Conservation (phyloP, 2,113 vertebrate genomes). For the Epinephelus cyanopodus region DNA sequence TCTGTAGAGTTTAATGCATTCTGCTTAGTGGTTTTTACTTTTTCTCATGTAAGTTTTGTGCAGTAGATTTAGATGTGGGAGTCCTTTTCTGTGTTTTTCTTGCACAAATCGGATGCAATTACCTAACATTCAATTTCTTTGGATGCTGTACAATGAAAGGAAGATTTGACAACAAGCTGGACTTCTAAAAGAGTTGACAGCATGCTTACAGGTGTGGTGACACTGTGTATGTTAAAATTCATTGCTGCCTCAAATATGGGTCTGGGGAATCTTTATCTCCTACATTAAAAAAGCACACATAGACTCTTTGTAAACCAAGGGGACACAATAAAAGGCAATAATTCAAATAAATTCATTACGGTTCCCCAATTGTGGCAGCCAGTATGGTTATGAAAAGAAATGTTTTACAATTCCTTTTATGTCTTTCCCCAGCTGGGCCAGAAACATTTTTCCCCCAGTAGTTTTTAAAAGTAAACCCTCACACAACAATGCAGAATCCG, state of each 20-base stretch:
- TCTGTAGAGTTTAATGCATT: neutral
- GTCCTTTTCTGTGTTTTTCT: neutral
- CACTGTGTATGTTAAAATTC: neutral
- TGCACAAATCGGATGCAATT: neutral
- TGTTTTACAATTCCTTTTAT: constrained; percentile 48
- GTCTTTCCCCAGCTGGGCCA: constrained; percentile 19
- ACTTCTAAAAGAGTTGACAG: neutral
- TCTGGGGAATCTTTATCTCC: constrained; percentile 9
- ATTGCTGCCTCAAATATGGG: neutral
- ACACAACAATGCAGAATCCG: constrained; percentile 47
- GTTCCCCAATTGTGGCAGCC: constrained; percentile 20
- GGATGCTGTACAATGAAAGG: neutral
- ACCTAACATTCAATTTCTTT: constrained; percentile 3
- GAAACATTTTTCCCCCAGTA: constrained; percentile 20
- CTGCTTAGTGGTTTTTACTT: neutral
- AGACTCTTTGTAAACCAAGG: neutral
- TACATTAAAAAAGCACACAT: neutral
- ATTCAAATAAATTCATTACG: constrained; percentile 37
- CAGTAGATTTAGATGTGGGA: neutral
- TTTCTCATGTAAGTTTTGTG: neutral
- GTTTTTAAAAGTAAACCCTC: constrained; percentile 46
- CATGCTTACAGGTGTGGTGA: neutral
- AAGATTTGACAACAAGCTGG: neutral
- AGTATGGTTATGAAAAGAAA: constrained; percentile 9
- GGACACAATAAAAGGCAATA: constrained; percentile 18